Base-by-base conservation (phyloP, 2,113 vertebrate genomes). In the Scophthalmus maximus region DNA sequence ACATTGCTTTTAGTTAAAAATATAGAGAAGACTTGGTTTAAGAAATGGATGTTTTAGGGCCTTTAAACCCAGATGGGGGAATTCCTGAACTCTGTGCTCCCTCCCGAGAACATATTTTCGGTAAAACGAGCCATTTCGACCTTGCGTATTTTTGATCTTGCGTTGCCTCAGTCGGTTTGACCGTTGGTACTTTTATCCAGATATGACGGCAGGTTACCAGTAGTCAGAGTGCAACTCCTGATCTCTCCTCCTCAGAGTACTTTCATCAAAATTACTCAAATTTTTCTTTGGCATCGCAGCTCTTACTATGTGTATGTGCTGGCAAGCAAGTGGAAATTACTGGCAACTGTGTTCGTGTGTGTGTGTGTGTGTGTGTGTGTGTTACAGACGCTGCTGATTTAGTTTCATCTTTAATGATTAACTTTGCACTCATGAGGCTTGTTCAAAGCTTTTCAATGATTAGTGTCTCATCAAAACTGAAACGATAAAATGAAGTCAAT, bases 121-220 rank as follows among this genome's bases (percentile, higher is more conserved):
- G 26, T 62, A 23, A 30, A 69, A 52, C 44, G 18, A 65, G 12
- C 42, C 23, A 26, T 51, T 34, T 27, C 27, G 55, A 57, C 66
- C 67, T 53, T 34, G 11, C 25, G 49, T 50, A 50, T 42, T 62
- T 72, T 36, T 67, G 56, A 77, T 57, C 66, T 38, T 55, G 0
- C n/a, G 51, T 49, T 61, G 29, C 67, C 22, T 70, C 23, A 44
- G 47, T 85, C 50, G 25, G 63, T 68, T 55, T 62, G 26, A 67
- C 68, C 27, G 20, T 18, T 0, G 49, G 42, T 80, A 62, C n/a
- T 84, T 64, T 81, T 29, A 51, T 66, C 38, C 58, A 47, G 26
- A 70, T 46, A 42, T 76, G 77, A 72, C 73, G 57, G 76, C 73
- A 77, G 80, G 67, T 67, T 71, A 72, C 71, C 70, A 38, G 57